A percentile compares a stretch with the other conserved stretches of the same genome.
Evolutionary conservation across 2,888 invertebrate species (phyloP).

Genomic region (Plutella xylostella): DNA sequence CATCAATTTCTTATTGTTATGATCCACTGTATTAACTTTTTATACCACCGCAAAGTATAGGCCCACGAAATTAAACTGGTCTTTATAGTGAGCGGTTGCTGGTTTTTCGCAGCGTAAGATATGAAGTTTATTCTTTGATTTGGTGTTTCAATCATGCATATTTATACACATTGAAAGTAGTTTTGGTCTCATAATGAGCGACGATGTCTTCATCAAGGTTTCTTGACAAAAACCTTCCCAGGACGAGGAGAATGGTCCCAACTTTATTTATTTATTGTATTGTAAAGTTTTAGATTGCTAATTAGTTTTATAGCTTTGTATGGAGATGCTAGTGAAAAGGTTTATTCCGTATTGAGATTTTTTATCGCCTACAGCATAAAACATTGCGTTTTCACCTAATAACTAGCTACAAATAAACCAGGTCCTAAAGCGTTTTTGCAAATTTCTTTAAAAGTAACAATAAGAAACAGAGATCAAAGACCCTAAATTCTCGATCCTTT

Average conservation of each 20-base stretch:
- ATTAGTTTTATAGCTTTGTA: conserved; percentile 54
- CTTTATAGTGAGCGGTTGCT: neutral
- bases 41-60: conserved; percentile 1
- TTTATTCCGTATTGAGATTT: neutral
- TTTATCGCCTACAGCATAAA: neutral
- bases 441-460: too few relatives aligned
- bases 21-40: conserved; percentile 28
- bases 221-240: conserved; percentile 44
- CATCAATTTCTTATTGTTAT: conserved; percentile 49
- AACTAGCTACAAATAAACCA: too few relatives aligned
- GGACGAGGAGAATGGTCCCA: conserved; percentile 21
- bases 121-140: neutral
- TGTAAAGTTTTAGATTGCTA: conserved; percentile 58
- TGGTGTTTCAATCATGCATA: conserved; percentile 26
- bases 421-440: too few relatives aligned
- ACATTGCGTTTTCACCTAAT: too few relatives aligned
- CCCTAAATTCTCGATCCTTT: too few relatives aligned
- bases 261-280: conserved; percentile 55
- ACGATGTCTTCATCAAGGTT: conserved; percentile 43
- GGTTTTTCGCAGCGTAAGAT: conserved; percentile 19
- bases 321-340: neutral
- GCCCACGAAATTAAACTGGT: neutral
- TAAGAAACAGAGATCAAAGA: too few relatives aligned
- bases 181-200: conserved; percentile 36
- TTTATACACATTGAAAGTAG: conserved; percentile 34